phyloP scores from a whole-genome alignment of 2,797 vertebrate genomes.

The Xiphophorus birchmanni region DNA sequence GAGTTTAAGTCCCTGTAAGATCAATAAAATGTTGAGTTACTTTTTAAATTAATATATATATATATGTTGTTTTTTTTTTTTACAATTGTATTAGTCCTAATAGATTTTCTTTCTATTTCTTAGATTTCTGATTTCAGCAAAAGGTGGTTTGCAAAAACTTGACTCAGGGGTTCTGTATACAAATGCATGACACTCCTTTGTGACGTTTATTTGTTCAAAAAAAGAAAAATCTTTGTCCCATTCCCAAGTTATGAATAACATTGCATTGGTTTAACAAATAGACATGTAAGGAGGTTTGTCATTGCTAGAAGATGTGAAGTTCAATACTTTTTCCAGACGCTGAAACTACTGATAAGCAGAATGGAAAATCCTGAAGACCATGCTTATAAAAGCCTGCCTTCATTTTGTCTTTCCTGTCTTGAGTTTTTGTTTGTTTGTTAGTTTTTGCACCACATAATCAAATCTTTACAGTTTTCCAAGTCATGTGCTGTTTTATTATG shows the following conservation, averaged over 20 bases:
- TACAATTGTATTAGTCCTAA: not conserved
- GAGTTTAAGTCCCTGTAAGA: not conserved
- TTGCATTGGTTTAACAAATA: not conserved
- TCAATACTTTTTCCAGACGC: not conserved
- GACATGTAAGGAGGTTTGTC: not conserved
- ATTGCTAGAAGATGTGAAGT: not conserved
- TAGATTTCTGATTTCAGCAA: not conserved
- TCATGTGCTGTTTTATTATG: conserved; percentile 48
- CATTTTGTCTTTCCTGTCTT: conserved; percentile 28
- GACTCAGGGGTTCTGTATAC: not conserved
- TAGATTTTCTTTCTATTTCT: not conserved
- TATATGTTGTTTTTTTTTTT: no score
- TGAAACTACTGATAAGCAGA: conserved; percentile 23
- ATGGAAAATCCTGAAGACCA: conserved; percentile 19
- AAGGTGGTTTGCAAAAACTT: not conserved
- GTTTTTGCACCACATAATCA: not conserved
- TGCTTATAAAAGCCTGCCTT: conserved; percentile 27
- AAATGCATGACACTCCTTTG: not conserved
- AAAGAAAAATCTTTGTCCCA: not conserved
- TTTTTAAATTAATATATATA: not conserved
- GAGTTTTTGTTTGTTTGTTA: not conserved
- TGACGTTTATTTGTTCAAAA: not conserved
- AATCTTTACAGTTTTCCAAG: conserved; percentile 31
- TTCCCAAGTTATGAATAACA: not conserved
- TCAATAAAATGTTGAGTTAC: not conserved